Evolutionary conservation across 2,888 invertebrate species (phyloP), one percentile per base, ranked within the genome.

Genomic region (Colostygia pectinataria): DNA sequence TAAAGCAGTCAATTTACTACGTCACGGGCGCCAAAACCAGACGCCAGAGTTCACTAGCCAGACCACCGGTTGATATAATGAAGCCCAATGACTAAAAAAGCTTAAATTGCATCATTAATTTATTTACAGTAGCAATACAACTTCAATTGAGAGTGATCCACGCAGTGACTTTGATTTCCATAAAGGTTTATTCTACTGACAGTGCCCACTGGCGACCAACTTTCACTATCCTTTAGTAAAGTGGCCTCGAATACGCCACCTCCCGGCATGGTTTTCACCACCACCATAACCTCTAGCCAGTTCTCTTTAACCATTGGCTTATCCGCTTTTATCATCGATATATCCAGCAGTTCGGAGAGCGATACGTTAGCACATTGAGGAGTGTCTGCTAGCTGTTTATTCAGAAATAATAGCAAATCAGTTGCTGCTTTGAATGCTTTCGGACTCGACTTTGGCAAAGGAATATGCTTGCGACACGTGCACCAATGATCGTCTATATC

Each of bases 401-500:
- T 97, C 27, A 97, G 89, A 53, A 92, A 82, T 2, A 80, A 69
- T 0, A 96, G 91, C 9, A 96, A 81, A 55, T 91, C 91, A 0
- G 83, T 70, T 0, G 94, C 93, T 0, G 93, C 93, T 25, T 92
- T 83, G 3, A 82, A 71, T 0, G 94, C 94, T 5, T 80, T 69
- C 0, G 77, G 63, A 58, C 93, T 91, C 18, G 91, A 88, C 0
- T 84, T 80, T 0, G 90, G 71, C 9, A 96, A 69, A 55, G 92
- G 90, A 36, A 83, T 80, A 39, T 93, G 92, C 48, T 91, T 91
- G 66, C 96, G 95, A 61, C 98, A 98, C 13, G 96, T 95, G 77
- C 98, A 98, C 95, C 95, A 98, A 74, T 97, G 96, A 14, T 94
- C 93, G 0, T 93, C 92, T 43, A 98, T 96, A 0, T 91, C 93